phyloP scores from a whole-genome alignment of 2,888 invertebrate species.

The Drosophila testacea region DNA sequence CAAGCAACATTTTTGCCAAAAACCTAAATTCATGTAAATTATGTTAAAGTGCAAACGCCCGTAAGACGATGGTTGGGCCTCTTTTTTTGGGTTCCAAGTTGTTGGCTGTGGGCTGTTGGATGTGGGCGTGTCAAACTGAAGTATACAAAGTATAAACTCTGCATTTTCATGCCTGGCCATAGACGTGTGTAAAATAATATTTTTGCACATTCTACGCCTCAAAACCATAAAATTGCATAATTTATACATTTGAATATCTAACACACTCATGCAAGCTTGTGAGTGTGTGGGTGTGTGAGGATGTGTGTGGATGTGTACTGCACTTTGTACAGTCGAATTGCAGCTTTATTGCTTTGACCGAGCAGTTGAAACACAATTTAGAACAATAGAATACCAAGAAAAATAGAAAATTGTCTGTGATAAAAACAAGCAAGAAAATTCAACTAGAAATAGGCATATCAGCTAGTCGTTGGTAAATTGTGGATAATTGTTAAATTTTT shows the following conservation, averaged over 20 bases:
- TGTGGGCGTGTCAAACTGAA: slow-evolving; percentile 32
- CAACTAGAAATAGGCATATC: slow-evolving; percentile 18
- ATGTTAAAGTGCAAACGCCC: slow-evolving; percentile 73
- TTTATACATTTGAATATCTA: slow-evolving; percentile 78
- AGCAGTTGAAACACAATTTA: slow-evolving; percentile 55
- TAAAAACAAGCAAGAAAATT: slow-evolving; percentile 13
- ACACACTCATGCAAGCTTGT: slow-evolving; percentile 21
- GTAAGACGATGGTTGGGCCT: slow-evolving; percentile 21
- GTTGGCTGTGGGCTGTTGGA: not conserved
- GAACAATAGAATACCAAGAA: slow-evolving; percentile 18
- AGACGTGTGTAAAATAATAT: slow-evolving; percentile 78
- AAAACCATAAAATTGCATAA: slow-evolving; percentile 78
- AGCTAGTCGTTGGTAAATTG: slow-evolving; percentile 7
- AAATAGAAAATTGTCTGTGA: slow-evolving; percentile 23
- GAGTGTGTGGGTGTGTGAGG: slow-evolving; percentile 5
- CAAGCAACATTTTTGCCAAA: slow-evolving; percentile 47
- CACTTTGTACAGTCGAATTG: slow-evolving; percentile 43
- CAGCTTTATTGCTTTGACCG: slow-evolving; percentile 57
- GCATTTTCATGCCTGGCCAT: slow-evolving; percentile 59
- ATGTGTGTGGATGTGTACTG: slow-evolving; percentile 10
- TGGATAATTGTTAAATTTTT: slow-evolving; percentile 33
- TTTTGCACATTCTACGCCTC: slow-evolving; percentile 74
- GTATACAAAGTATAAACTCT: slow-evolving; percentile 38
- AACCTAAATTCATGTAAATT: slow-evolving; percentile 75
- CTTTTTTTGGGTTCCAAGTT: slow-evolving; percentile 2